Evolutionary conservation across 2,888 invertebrate genomes (phyloP), one percentile per base, ranked within the genome.

Genomic region (Parnassius apollo): DNA sequence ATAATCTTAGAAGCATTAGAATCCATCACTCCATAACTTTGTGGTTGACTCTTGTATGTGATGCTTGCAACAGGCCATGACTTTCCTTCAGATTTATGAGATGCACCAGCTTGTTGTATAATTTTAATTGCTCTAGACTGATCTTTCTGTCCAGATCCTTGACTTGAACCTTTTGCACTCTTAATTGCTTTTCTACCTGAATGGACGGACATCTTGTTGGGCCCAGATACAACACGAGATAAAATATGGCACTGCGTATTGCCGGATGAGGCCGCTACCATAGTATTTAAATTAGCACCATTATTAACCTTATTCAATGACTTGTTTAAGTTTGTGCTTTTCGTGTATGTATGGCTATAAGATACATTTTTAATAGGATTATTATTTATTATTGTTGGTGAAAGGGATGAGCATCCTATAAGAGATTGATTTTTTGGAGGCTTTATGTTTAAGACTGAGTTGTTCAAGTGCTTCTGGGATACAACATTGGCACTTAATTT

Each of bases 51-150:
- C 71, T 91, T 91, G 70, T 89, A 90, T 60, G 88, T 83, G 1
- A 87, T 83, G 69, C 80, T 85, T 63, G 88, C 75, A 42, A 87
- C 80, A 18, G 91, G 84, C 91, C 91, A 91, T 65, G 84, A 71
- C 71, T 92, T 91, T 25, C 78, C 73, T 65, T 89, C 91, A 2
- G 87, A 79, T 78, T 91, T 91, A 69, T 83, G 82, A 62, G 78
- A 74, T 62, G 85, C 74, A 59, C 88, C 88, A 59, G 90, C 77
- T 71, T 91, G 91, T 71, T 93, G 93, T 67, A 93, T 91, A 66
- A 93, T 93, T 77, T 93, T 93, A 18, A 93, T 89, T 25, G 93
- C 86, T 71, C 93, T 91, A 0, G 91, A 88, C 67, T 49, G 49
- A 49, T 81, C 88, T 67, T 89, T 90, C 68, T 87, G 88, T 42